Base-by-base conservation (phyloP, 35 echinoderm and acorn worm genomes). In the Hemicentrotus pulcherrimus region DNA sequence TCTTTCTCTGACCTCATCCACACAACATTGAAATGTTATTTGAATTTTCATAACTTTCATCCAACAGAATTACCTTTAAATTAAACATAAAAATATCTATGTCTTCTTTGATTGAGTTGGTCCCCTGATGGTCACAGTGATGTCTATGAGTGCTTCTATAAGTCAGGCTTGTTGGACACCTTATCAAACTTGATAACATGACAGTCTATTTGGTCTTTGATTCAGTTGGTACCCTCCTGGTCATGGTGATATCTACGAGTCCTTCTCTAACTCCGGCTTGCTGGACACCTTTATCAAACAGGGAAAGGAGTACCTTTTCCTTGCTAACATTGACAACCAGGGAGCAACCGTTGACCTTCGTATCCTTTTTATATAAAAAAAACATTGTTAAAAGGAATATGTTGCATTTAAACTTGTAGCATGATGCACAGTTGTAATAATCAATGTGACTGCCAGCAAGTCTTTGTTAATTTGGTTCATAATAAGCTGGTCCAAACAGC, bases 171-270 rank as follows among this genome's bases (percentile, higher is more conserved):
- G 91, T 92, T 92, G 10, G 19, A 8, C n/a, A 87, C 9, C 46
- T 94, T 15, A 47, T 48, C 31, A 41, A 47, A 41, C 48, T 41
- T 41, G 35, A 59, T 59, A 59, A 28, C 65, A 78, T 78, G 4
- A 78, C 28, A 78, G 4, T 47, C 18, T 94, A 31, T 94, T 94
- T 94, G 45, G 60, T 86, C 86, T 88, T 47, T 94, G 18, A 95
- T 95, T 24, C 94, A 99, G 98, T 61, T 99, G 98, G 98, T 99
- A 99, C 52, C 98, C 98, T 31, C 98, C 98, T 88, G 98, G 98
- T 87, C 98, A 99, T 58, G 98, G 98, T 94, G 98, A 99, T 86
- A 96, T 99, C 32, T 99, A 99, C 48, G 95, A 99, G 59, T 96
- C 98, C 0, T 95, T 99, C 33, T 99, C 97, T 50, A 97, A 99